These are phyloP conservation scores for Phenganax subtilis DNA, from an alignment of 92 coral and sea anemone genomes.

Conservation along the genomic window DNA sequence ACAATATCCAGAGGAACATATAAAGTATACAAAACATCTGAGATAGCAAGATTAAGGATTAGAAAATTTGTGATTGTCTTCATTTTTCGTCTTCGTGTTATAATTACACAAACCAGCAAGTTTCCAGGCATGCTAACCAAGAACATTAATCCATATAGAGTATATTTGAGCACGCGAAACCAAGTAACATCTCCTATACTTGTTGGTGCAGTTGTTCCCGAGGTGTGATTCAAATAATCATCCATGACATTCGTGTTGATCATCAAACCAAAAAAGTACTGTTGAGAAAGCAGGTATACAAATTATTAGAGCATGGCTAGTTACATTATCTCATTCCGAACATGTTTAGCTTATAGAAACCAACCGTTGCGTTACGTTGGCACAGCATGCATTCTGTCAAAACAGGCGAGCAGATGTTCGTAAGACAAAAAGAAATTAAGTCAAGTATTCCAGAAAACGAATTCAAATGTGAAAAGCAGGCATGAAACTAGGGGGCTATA, in stretches of 20 bases:
- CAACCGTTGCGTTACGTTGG: too few relatives aligned
- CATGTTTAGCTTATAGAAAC: too few relatives aligned
- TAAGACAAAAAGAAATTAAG: too few relatives aligned
- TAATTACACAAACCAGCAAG: conserved; percentile 62
- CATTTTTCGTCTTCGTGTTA: conserved; percentile 60
- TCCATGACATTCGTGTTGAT: not conserved
- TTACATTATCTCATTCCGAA: too few relatives aligned
- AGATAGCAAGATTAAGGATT: conserved; percentile 63
- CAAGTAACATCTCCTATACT: conserved; percentile 23
- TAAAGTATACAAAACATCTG: conserved; percentile 68
- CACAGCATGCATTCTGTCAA: too few relatives aligned
- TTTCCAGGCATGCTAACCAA: conserved; percentile 64
- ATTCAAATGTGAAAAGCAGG: too few relatives aligned
- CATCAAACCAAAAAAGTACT: not conserved
- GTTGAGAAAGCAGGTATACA: conserved; percentile 1
- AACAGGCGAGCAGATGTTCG: too few relatives aligned
- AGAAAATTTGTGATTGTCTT: conserved; percentile 69
- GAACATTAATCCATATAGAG: conserved; percentile 62
- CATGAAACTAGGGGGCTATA: too few relatives aligned
- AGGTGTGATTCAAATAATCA: not conserved
- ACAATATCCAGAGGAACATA: conserved; percentile 80
- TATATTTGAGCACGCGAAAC: conserved; percentile 56
- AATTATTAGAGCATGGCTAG: not conserved
- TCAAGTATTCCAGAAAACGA: too few relatives aligned
- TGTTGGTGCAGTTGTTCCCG: not conserved